These are phyloP conservation scores for Oryzias sinensis DNA, from an alignment of 2,797 vertebrate species.

Conservation along the genomic window DNA sequence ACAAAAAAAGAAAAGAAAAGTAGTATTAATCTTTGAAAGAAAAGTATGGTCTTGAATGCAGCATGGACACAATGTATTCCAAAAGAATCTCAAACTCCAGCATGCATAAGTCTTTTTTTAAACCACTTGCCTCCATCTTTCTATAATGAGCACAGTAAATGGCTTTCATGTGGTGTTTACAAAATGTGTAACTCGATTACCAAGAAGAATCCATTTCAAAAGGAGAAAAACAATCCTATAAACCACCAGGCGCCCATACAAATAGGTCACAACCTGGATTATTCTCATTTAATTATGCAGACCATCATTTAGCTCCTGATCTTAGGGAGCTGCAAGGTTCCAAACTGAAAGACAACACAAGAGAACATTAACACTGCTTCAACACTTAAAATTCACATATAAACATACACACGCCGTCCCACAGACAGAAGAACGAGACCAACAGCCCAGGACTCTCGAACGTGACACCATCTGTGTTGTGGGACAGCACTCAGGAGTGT, in stretches of 20 bases:
- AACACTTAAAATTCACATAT: not conserved
- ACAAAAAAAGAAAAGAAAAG: slow-evolving; percentile 26
- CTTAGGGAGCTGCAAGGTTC: slow-evolving; percentile 2
- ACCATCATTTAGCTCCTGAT: slow-evolving; percentile 16
- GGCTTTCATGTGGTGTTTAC: slow-evolving; percentile 19
- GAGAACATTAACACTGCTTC: slow-evolving; percentile 2
- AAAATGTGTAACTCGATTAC: slow-evolving; percentile 47
- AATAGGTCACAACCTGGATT: slow-evolving; percentile 26
- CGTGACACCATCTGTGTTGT: slow-evolving; percentile 32
- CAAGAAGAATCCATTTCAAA: slow-evolving; percentile 40
- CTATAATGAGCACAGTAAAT: slow-evolving; percentile 26
- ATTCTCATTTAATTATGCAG: slow-evolving; percentile 44
- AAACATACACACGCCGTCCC: slow-evolving; percentile 11
- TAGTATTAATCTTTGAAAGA: slow-evolving; percentile 24
- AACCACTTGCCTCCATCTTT: slow-evolving; percentile 20
- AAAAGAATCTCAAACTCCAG: not conserved
- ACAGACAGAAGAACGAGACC: slow-evolving; percentile 9
- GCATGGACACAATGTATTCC: not conserved
- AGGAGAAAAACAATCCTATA: slow-evolving; percentile 37
- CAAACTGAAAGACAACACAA: slow-evolving; percentile 23
- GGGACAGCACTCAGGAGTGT: slow-evolving; percentile 35
- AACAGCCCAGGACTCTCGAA: slow-evolving; percentile 41
- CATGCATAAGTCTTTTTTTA: slow-evolving; percentile 8
- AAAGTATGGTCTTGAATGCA: not conserved
- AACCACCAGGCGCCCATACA: slow-evolving; percentile 21